Base-by-base conservation (phyloP, 2,113 vertebrate species). In the Pedetes capensis region DNA sequence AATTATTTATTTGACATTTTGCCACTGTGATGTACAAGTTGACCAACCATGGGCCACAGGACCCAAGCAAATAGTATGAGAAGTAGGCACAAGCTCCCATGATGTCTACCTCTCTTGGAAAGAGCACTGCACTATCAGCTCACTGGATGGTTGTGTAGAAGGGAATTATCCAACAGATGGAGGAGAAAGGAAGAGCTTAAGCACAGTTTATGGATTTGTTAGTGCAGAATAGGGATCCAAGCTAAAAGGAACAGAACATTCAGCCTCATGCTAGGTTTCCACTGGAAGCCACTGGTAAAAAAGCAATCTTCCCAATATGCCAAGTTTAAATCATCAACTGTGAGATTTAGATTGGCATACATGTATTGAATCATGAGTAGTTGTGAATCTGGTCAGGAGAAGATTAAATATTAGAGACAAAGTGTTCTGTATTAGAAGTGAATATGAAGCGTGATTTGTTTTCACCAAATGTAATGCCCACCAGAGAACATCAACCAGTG, bases 101-200 rank as follows among this genome's bases (percentile, higher is more conserved):
- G 39, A 37, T 47, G 3, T 17, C 17, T 32, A 0, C 44, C 14
- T 1, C 37, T 61, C 14, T 29, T 39, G 6, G 5, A 44, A 83
- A 64, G 39, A 69, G 16, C 9, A 34, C 9, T 0, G 0, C 2
- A 53, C 16, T 8, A 14, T 49, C 5, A 39, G 22, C 8, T 32
- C 51, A 42, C 5, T 12, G 1, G 11, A 4, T 68, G 4, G 47
- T 13, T 66, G 3, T 12, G 1, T 3, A 8, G 82, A 63, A 6
- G 44, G 42, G 5, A 37, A 3, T 1, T 22, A 2, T 39, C 75
- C 17, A n/a, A 5, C 9, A 22, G 8, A 55, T 18, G 16, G 34
- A 71, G 23, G 32, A 44, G 8, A 23, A 6, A 34, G 4, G n/a
- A 55, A 37, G 68, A 42, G 20, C 18, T 49, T 5, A 25, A 34